A percentile compares a stretch with the other conserved stretches of the same genome.
These are phyloP conservation scores for Lepidocyrtoides sp. DNA, from an alignment of 2,888 invertebrate species.

Conservation along the genomic window DNA sequence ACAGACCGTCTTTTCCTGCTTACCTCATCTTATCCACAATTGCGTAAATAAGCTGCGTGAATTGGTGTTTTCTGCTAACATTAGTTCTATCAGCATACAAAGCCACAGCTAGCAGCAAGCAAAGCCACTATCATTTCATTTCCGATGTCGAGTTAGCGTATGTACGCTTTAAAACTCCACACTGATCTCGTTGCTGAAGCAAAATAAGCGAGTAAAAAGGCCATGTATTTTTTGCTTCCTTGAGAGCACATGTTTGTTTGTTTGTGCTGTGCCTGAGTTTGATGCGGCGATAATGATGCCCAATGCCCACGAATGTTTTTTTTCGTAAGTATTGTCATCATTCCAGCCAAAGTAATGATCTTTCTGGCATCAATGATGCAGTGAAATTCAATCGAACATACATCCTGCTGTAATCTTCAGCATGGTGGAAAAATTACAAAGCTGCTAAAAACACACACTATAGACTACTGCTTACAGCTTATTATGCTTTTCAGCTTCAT, in stretches of 20 bases:
- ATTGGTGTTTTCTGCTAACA: not conserved
- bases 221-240: not conserved
- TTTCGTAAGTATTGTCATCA: not conserved
- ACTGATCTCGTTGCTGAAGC: too few relatives aligned
- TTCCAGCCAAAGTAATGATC: not conserved
- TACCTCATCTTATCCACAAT: not conserved
- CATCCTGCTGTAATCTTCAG: not conserved
- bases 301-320: not conserved
- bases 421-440: not conserved
- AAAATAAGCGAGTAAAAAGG: not conserved
- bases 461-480: too few relatives aligned
- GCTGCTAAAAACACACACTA: not conserved
- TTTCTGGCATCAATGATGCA: not conserved
- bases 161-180: not conserved
- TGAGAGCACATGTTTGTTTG: slow-evolving; percentile 25
- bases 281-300: slow-evolving; percentile 18
- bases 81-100: not conserved
- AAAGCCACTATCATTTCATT: not conserved
- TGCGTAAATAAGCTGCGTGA: not conserved
- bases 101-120: not conserved
- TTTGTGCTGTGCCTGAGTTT: not conserved
- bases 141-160: not conserved
- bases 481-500: too few relatives aligned
- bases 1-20: not conserved
- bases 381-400: not conserved